Conservation (phyloP, 2,888 invertebrate species). For the Tipula vernalis region DNA sequence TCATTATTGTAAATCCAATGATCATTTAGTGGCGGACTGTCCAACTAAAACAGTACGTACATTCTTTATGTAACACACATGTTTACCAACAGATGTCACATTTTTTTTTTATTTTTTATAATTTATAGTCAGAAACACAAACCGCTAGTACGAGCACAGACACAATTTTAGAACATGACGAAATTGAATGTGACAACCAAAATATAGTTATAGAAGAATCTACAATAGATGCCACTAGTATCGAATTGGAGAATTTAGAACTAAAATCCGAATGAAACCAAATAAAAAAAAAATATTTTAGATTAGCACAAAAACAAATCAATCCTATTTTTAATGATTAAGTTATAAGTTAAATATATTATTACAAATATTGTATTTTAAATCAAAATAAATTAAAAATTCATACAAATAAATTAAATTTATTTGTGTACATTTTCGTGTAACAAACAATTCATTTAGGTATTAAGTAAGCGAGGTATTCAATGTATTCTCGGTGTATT, state of each 20-base stretch:
- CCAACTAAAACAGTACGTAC: slow-evolving; percentile 41
- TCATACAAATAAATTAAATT: background rate
- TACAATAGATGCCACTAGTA: background rate
- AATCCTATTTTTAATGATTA: background rate
- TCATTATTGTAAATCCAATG: slow-evolving; percentile 78
- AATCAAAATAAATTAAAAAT: background rate
- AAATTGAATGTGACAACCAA: background rate
- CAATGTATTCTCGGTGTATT: no score
- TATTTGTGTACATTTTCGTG: background rate
- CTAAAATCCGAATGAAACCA: background rate
- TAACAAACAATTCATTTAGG: no score
- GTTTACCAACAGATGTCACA: background rate
- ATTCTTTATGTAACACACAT: background rate
- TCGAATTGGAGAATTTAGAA: background rate
- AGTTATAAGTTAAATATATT: background rate
- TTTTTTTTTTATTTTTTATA: background rate
- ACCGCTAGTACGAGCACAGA: background rate
- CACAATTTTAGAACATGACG: background rate
- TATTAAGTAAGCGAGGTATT: no score
- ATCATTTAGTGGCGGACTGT: slow-evolving; percentile 83
- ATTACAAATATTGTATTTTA: background rate
- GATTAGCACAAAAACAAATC: background rate
- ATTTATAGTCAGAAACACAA: background rate
- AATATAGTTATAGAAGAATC: background rate
- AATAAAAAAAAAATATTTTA: background rate